Percentiles rank a stretch among this genome's conserved stretches.
Evolutionary conservation across 2,113 vertebrate genomes (phyloP).

Genomic region (Gulo gulo): DNA sequence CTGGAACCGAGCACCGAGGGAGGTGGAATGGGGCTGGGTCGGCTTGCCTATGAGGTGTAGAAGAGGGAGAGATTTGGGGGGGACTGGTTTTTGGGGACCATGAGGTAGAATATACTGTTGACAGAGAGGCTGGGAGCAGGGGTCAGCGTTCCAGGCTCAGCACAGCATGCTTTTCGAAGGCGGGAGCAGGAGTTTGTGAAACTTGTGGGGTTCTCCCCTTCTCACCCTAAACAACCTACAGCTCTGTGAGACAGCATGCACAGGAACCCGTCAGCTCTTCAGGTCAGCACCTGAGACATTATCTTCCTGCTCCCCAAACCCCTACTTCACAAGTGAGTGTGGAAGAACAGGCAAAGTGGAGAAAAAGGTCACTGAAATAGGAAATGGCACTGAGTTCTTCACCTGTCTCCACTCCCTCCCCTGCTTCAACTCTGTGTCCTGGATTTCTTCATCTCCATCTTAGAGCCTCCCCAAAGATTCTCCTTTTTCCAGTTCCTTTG

Average conservation of each 20-base stretch:
- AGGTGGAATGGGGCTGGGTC: background rate
- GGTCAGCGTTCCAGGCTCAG: background rate
- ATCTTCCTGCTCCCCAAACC: background rate
- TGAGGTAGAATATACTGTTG: background rate
- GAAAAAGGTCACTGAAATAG: background rate
- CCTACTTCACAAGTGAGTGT: background rate
- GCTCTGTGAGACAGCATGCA: background rate
- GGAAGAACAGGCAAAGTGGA: background rate
- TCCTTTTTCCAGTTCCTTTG: background rate
- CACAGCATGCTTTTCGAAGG: background rate
- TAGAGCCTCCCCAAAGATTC: background rate
- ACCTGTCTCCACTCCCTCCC: background rate
- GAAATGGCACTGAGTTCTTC: background rate
- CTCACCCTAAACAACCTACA: background rate
- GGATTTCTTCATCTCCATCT: background rate
- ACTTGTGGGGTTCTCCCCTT: background rate
- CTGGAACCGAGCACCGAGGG: background rate
- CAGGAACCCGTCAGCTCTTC: background rate
- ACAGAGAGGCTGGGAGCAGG: background rate
- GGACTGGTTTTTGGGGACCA: background rate
- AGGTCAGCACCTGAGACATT: background rate
- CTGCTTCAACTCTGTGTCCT: background rate
- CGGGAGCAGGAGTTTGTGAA: background rate
- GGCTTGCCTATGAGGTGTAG: background rate
- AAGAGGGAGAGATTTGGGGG: background rate